A percentile compares a stretch with the other conserved stretches of the same genome.
Conservation (phyloP, 2,113 vertebrate species). For the Tachysurus fulvidraco region DNA sequence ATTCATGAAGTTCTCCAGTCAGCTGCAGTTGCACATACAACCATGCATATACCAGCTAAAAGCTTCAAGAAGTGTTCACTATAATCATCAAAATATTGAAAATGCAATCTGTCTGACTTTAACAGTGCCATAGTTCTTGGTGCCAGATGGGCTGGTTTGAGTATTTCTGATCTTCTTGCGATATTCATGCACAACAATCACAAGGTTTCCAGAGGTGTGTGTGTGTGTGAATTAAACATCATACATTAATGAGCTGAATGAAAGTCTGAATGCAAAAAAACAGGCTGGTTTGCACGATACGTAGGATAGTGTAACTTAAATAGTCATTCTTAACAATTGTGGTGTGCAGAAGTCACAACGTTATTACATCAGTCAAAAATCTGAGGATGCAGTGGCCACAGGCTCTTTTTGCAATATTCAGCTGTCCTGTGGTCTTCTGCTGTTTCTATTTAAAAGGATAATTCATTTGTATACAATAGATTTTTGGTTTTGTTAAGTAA, state of each 20-base stretch:
- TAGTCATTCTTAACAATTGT: background rate
- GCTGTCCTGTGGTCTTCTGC: background rate
- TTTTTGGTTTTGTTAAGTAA: background rate
- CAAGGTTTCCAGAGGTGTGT: background rate
- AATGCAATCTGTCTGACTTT: background rate
- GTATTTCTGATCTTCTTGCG: background rate
- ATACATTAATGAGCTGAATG: background rate
- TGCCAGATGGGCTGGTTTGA: background rate
- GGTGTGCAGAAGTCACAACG: background rate
- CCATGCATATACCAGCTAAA: background rate
- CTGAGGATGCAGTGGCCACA: background rate
- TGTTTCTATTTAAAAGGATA: background rate
- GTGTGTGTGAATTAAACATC: background rate
- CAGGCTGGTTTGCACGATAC: background rate
- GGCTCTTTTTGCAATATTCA: background rate
- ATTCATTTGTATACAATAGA: background rate
- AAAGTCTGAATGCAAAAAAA: background rate
- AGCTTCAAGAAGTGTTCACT: background rate
- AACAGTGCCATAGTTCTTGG: background rate
- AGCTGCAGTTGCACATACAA: background rate
- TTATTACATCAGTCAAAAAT: background rate
- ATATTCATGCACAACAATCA: background rate
- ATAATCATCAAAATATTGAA: background rate
- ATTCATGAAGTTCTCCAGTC: background rate
- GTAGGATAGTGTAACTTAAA: too few species aligned